Percentiles rank a stretch among this genome's conserved stretches.
These are phyloP conservation scores for Pseudoatta argentina DNA, from an alignment of 1,140 invertebrate genomes.

Conservation along the genomic window DNA sequence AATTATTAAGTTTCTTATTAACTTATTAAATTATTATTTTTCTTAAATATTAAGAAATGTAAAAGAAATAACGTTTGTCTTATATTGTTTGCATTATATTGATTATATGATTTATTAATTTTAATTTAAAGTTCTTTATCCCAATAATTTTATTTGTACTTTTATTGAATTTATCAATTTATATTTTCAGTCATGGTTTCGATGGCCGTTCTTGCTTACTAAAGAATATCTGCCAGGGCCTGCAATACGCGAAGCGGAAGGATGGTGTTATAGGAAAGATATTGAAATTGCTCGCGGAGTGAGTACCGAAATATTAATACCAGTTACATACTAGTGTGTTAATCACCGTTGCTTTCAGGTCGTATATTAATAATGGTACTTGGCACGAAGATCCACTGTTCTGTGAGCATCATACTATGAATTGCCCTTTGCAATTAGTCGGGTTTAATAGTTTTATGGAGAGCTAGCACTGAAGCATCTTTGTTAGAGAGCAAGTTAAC, in stretches of 20 bases:
- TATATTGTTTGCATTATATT: background rate
- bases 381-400: slow-evolving; percentile 73
- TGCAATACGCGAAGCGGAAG: slow-evolving; percentile 71
- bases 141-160: slow-evolving; percentile 5
- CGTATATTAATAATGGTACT: slow-evolving; percentile 74
- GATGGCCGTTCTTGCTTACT: slow-evolving; percentile 87
- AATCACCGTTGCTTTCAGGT: slow-evolving; percentile 73
- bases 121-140: slow-evolving; percentile 7
- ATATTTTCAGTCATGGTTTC: slow-evolving; percentile 86
- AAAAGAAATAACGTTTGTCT: background rate
- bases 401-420: slow-evolving; percentile 80
- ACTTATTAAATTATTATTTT: background rate
- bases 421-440: slow-evolving; percentile 83
- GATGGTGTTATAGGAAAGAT: slow-evolving; percentile 83
- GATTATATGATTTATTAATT: background rate
- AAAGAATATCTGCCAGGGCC: slow-evolving; percentile 87
- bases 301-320: slow-evolving; percentile 52
- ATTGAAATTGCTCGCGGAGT: slow-evolving; percentile 81
- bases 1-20: background rate
- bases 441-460: slow-evolving; percentile 78
- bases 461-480: background rate
- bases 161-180: background rate
- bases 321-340: background rate
- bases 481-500: background rate
- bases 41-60: background rate